These are phyloP conservation scores for Crotalus tigris DNA, from an alignment of 2,113 vertebrate genomes.

Conservation along the genomic window DNA sequence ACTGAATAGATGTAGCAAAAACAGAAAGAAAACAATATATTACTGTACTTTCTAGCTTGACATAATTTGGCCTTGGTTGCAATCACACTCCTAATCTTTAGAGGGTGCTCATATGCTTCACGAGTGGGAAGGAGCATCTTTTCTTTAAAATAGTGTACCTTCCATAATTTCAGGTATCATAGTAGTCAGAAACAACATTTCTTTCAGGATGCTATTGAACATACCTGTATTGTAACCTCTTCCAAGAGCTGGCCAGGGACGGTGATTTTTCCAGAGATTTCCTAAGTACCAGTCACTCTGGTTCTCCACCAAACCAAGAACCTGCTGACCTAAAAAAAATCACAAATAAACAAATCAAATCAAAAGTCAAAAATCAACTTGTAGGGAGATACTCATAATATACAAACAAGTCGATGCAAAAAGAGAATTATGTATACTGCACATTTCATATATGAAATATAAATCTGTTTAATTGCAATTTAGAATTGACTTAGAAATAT, in stretches of 20 bases:
- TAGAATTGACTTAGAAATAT: neutral
- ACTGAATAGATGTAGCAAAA: neutral
- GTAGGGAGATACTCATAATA: neutral
- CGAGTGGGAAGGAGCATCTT: neutral
- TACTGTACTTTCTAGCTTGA: neutral
- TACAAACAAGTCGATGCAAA: conserved; percentile 2
- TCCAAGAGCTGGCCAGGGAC: conserved; percentile 94
- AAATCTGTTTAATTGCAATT: neutral
- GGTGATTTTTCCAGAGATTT: conserved; percentile 98
- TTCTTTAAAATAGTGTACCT: neutral
- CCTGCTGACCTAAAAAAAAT: conserved; percentile 88
- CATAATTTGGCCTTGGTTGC: neutral
- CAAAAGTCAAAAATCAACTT: conserved; percentile 33
- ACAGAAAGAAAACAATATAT: neutral
- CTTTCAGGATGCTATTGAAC: neutral
- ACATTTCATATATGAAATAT: neutral
- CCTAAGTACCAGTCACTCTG: conserved; percentile 99
- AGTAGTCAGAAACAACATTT: neutral
- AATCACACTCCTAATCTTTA: neutral
- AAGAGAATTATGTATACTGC: neutral
- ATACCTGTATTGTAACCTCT: conserved; percentile 96
- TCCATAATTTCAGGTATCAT: neutral
- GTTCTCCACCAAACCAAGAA: conserved; percentile 96
- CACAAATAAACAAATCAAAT: neutral
- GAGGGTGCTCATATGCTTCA: neutral